Percentiles rank a stretch among this genome's conserved stretches.
These are phyloP conservation scores for Pachycephala philippinensis DNA, from an alignment of 2,113 vertebrate genomes.

Conservation along the genomic window DNA sequence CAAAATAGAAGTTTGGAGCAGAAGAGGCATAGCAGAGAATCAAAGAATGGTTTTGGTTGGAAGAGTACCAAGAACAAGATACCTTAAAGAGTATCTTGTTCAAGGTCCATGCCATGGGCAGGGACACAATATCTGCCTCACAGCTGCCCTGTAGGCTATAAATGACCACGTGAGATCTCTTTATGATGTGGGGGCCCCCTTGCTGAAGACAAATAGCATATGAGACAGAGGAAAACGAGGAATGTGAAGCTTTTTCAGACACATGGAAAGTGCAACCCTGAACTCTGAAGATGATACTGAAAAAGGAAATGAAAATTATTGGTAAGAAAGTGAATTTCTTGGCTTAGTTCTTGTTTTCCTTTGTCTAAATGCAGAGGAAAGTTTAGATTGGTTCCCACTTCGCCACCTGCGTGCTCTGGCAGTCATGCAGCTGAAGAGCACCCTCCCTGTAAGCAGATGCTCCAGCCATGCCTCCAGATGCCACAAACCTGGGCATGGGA, in stretches of 20 bases:
- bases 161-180: neutral
- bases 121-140: neutral
- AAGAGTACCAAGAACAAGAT: neutral
- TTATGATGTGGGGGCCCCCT: rapidly evolving
- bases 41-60: neutral
- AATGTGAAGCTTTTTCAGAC: neutral
- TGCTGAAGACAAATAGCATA: neutral
- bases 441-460: too few species aligned
- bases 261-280: neutral
- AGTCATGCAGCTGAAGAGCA: neutral
- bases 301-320: neutral
- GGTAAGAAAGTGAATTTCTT: neutral
- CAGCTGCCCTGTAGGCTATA: neutral
- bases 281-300: neutral
- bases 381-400: neutral
- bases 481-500: neutral
- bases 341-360: neutral
- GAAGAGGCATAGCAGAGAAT: neutral
- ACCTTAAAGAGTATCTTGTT: neutral
- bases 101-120: neutral
- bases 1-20: neutral
- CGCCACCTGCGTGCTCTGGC: rapidly evolving
- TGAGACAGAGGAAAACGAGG: neutral
- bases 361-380: neutral
- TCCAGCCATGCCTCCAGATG: neutral